phyloP scores from a whole-genome alignment of 2,113 vertebrate genomes.

The Gallinago undulata region DNA sequence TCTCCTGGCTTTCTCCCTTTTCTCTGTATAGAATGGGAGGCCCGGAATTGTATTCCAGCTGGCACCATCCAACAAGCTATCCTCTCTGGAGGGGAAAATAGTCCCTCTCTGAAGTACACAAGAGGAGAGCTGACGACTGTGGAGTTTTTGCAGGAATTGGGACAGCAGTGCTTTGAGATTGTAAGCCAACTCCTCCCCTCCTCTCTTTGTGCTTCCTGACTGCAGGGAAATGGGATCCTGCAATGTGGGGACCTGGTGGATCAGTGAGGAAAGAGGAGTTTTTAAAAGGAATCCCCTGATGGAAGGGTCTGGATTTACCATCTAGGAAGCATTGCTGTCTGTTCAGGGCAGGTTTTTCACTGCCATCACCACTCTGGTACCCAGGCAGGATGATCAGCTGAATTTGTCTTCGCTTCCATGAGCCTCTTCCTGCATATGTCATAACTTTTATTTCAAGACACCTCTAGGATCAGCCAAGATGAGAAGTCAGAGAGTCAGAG shows the following conservation, averaged over 20 bases:
- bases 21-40: constrained; percentile 77
- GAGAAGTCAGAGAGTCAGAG: not conserved
- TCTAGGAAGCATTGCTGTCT: not conserved
- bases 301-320: not conserved
- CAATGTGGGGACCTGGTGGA: not conserved
- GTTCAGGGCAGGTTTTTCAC: not conserved
- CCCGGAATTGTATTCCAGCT: constrained; percentile 61
- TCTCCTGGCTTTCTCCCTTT: not conserved
- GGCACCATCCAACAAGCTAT: constrained; percentile 74
- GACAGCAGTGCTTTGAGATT: constrained; percentile 72
- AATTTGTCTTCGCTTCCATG: not conserved
- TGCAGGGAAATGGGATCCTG: not conserved
- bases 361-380: not conserved
- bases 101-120: constrained; percentile 74
- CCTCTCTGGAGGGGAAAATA: constrained; percentile 45
- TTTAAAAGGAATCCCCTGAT: not conserved
- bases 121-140: constrained; percentile 74
- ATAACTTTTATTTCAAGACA: not conserved
- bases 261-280: not conserved
- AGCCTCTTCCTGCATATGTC: not conserved
- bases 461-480: not conserved
- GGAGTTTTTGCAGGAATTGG: constrained; percentile 75
- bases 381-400: not conserved
- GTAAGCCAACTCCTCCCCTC: constrained; percentile 60
- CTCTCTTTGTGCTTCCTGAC: not conserved